Evolutionary conservation across 1,140 invertebrate species (phyloP).

Genomic region (Megathymus violae): DNA sequence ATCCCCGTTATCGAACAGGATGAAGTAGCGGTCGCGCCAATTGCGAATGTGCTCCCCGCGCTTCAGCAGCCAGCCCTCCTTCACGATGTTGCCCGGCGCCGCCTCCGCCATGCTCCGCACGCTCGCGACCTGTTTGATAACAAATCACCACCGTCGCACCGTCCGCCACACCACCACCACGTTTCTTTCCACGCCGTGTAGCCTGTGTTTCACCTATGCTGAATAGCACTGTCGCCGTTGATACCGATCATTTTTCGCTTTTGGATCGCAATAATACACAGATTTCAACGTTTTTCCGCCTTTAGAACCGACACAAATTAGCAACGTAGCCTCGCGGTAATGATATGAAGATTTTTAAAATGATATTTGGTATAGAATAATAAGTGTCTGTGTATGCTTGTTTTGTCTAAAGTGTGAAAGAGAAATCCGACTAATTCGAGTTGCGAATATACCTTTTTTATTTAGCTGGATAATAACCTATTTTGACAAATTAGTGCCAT

Average conservation of each 20-base stretch:
- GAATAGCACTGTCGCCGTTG: conserved; percentile 45
- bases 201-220: conserved; percentile 62
- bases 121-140: conserved; percentile 67
- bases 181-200: conserved; percentile 49
- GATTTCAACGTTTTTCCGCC: conserved; percentile 60
- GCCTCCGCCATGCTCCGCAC: conserved; percentile 66
- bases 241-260: conserved; percentile 60
- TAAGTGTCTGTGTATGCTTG: conserved; percentile 32
- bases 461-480: conserved; percentile 68
- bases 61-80: conserved; percentile 93
- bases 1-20: conserved; percentile 96
- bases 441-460: conserved; percentile 42
- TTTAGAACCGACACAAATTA: conserved; percentile 65
- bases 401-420: conserved; percentile 44
- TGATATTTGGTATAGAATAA: conserved; percentile 50
- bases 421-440: conserved; percentile 49
- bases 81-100: conserved; percentile 85
- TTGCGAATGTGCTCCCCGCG: conserved; percentile 97
- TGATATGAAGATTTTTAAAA: conserved; percentile 45
- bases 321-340: conserved; percentile 74
- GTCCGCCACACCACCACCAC: conserved; percentile 57
- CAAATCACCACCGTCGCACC: conserved; percentile 57
- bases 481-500: conserved; percentile 78
- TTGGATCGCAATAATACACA: conserved; percentile 43
- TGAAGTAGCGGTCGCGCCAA: conserved; percentile 98